Conservation (phyloP, 2,113 vertebrate species). For the Nanger granti region DNA sequence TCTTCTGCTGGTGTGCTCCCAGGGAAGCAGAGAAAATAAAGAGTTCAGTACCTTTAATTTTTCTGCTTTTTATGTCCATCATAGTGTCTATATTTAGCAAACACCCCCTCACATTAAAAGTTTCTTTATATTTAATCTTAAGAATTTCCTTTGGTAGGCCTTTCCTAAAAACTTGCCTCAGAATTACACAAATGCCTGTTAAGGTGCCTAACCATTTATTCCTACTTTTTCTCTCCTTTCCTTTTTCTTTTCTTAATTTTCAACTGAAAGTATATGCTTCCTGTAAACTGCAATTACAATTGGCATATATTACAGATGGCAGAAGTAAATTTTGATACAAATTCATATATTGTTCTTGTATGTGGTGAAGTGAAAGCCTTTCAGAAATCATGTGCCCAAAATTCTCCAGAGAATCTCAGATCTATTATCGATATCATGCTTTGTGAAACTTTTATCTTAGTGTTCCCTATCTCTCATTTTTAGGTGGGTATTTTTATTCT, state of each 20-base stretch:
- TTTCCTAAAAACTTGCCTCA: neutral
- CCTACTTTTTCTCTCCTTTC: neutral
- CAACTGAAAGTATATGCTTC: neutral
- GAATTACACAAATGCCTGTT: neutral
- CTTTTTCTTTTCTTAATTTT: neutral
- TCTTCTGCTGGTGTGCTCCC: conserved; percentile 5
- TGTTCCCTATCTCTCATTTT: neutral
- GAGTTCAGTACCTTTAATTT: neutral
- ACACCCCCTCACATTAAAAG: neutral
- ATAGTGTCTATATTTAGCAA: neutral
- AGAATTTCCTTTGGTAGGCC: neutral
- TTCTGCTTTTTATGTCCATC: conserved; percentile 2
- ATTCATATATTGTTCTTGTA: conserved; percentile 73
- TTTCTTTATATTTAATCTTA: conserved; percentile 1
- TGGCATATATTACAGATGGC: conserved; percentile 64
- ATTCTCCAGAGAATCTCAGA: conserved; percentile 59
- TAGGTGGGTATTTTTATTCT: neutral
- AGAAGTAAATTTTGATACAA: conserved; percentile 70
- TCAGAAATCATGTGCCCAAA: conserved; percentile 61
- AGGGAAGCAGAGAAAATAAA: conserved; percentile 36
- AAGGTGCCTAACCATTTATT: neutral
- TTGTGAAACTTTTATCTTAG: neutral
- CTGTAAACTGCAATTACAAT: neutral
- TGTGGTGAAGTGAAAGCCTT: conserved; percentile 68
- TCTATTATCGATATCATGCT: conserved; percentile 74